Conservation (phyloP, 2,797 vertebrate genomes). For the Aplochiton taeniatus region DNA sequence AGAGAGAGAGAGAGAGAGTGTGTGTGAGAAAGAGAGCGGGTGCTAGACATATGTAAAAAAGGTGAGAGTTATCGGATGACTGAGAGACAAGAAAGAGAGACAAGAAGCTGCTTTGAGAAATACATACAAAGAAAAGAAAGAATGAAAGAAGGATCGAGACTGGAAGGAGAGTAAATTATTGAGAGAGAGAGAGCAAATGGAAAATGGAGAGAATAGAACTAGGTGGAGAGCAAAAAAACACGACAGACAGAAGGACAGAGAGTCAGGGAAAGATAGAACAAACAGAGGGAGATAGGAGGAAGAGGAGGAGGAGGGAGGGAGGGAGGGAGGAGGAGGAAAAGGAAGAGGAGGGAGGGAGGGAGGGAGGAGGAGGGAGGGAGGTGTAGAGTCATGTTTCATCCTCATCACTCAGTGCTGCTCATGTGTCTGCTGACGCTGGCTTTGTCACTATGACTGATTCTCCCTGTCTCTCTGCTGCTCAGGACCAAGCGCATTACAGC, state of each 20-base stretch:
- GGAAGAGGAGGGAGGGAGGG: constrained; percentile 40
- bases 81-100: too few species aligned
- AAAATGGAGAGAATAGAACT: background rate
- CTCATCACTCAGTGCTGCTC: constrained; percentile 69
- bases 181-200: constrained; percentile 18
- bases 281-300: constrained; percentile 38
- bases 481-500: constrained; percentile 55
- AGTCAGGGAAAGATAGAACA: background rate
- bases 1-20: background rate
- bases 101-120: too few species aligned
- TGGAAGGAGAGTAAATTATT: constrained; percentile 1
- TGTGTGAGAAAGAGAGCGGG: background rate
- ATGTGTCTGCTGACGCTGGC: constrained; percentile 53
- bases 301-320: constrained; percentile 30
- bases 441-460: constrained; percentile 66
- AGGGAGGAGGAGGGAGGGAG: constrained; percentile 22
- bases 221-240: background rate
- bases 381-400: constrained; percentile 39
- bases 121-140: constrained; percentile 16
- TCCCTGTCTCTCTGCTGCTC: constrained; percentile 51
- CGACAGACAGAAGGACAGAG: background rate
- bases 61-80: too few species aligned
- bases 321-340: constrained; percentile 16
- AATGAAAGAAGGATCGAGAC: constrained; percentile 25
- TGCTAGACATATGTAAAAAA: too few species aligned